phyloP scores from a whole-genome alignment of 2,888 invertebrate genomes.

The Hypsopygia costalis region DNA sequence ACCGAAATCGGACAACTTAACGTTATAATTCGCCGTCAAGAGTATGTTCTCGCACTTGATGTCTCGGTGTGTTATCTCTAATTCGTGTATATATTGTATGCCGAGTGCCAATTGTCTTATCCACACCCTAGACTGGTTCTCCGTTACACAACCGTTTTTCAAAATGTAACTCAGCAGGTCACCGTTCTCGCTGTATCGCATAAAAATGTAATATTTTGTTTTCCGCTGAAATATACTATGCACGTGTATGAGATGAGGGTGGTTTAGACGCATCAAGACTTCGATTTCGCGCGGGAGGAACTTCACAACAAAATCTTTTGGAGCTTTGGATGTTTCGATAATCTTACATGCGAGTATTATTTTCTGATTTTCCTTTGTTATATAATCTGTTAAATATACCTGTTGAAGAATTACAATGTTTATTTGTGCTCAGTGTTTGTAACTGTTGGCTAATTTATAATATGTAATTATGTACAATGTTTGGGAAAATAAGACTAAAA shows the following conservation, averaged over 20 bases:
- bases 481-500: not conserved
- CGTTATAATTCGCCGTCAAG: constrained; percentile 85
- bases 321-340: constrained; percentile 86
- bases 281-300: constrained; percentile 92
- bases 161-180: constrained; percentile 87
- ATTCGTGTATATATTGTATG: constrained; percentile 86
- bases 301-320: constrained; percentile 88
- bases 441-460: too few relatives aligned
- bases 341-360: constrained; percentile 84
- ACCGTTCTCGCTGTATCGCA: constrained; percentile 89
- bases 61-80: constrained; percentile 88
- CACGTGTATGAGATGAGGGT: constrained; percentile 89
- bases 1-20: constrained; percentile 92
- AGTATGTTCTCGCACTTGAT: constrained; percentile 91
- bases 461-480: too few relatives aligned
- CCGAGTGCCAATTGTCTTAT: constrained; percentile 84
- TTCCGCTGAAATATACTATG: constrained; percentile 88
- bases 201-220: constrained; percentile 88
- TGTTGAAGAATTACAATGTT: constrained; percentile 22
- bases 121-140: constrained; percentile 86
- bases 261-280: constrained; percentile 86
- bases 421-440: too few relatives aligned
- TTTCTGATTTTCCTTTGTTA: constrained; percentile 48
- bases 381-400: constrained; percentile 67
- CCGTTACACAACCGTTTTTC: constrained; percentile 84